Percentiles rank a stretch among this genome's conserved stretches.
Evolutionary conservation across 1,140 invertebrate species (phyloP).

Genomic region (Drosophila pseudoobscura): DNA sequence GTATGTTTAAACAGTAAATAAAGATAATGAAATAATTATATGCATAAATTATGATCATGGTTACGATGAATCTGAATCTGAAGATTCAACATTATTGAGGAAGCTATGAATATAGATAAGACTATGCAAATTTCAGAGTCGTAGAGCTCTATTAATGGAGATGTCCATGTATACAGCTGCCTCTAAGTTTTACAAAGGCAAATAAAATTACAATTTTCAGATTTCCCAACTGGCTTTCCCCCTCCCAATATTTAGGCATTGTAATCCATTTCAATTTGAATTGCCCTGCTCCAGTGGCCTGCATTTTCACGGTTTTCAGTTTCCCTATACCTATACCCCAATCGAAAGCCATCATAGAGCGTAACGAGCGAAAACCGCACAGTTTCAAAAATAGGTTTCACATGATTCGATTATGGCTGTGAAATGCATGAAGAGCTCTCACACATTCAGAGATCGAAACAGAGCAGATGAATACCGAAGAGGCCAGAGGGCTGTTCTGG

Average conservation of each 20-base stretch:
- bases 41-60: too few relatives aligned
- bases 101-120: too few relatives aligned
- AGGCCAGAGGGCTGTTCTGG: constrained; percentile 7
- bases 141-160: too few relatives aligned
- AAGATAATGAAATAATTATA: too few relatives aligned
- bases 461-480: constrained; percentile 24
- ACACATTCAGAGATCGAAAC: constrained; percentile 9
- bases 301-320: constrained; percentile 48
- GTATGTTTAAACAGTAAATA: too few relatives aligned
- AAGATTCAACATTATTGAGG: too few relatives aligned
- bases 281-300: constrained; percentile 19
- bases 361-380: constrained; percentile 53
- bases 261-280: constrained; percentile 38
- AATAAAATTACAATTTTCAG: neutral
- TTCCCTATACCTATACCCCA: constrained; percentile 10
- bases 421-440: constrained; percentile 47
- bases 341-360: constrained; percentile 34
- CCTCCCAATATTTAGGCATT: neutral
- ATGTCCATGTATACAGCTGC: too few relatives aligned
- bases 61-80: too few relatives aligned
- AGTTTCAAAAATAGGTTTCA: constrained; percentile 50
- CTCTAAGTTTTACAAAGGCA: too few relatives aligned
- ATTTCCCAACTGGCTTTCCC: constrained; percentile 2
- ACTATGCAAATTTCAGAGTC: too few relatives aligned
- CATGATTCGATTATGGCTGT: constrained; percentile 59